Evolutionary conservation across 2,888 invertebrate species (phyloP).

Genomic region (Cheilosia scutellata): DNA sequence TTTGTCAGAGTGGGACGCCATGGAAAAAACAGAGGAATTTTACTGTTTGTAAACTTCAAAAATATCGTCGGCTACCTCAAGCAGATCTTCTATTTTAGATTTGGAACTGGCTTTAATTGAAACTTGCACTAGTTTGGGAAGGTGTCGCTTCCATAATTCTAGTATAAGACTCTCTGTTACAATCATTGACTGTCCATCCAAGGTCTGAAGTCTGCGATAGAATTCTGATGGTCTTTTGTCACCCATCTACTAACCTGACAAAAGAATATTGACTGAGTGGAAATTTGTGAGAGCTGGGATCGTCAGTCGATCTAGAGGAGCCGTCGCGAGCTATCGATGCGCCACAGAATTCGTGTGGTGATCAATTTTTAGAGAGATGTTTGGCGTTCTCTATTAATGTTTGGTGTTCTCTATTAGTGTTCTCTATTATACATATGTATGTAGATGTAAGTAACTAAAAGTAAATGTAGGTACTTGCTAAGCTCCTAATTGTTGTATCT

Average conservation of each 20-base stretch:
- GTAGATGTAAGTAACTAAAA: no score
- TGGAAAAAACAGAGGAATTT: not conserved
- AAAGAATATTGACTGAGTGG: no score
- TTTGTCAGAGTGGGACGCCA: not conserved
- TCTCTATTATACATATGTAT: no score
- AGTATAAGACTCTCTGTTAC: slow-evolving; percentile 13
- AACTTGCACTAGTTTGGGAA: slow-evolving; percentile 24
- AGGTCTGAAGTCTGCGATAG: slow-evolving; percentile 2
- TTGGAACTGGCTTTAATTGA: slow-evolving; percentile 18
- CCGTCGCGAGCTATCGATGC: no score
- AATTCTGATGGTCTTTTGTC: slow-evolving; percentile 7
- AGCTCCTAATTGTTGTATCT: no score
- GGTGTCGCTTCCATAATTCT: slow-evolving; percentile 17
- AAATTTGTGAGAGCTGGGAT: no score
- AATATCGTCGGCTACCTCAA: not conserved
- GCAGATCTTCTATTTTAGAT: not conserved
- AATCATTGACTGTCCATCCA: slow-evolving; percentile 27
- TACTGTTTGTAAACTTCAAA: slow-evolving; percentile 11
- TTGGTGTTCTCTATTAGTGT: no score
- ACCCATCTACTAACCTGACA: slow-evolving; percentile 11
- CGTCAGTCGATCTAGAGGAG: no score
- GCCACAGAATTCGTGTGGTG: no score
- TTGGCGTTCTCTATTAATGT: no score
- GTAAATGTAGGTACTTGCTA: no score
- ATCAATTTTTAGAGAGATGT: no score